These are phyloP conservation scores for Euwallacea similis DNA, from an alignment of 1,140 invertebrate genomes.

Conservation along the genomic window DNA sequence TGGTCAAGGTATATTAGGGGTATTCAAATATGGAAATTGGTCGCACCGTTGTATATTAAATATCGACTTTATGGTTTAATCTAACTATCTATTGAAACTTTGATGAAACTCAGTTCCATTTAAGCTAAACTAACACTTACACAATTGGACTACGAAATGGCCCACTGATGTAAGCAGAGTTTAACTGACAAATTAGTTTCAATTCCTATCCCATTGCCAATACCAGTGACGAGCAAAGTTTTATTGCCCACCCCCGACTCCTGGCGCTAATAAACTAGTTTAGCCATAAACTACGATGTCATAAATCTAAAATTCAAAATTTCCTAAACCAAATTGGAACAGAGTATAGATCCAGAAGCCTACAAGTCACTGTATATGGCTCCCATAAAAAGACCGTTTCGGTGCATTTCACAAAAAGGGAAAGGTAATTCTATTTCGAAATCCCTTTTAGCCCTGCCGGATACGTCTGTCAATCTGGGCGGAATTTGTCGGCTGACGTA, in stretches of 20 bases:
- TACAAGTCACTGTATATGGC: background rate
- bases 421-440: slow-evolving; percentile 13
- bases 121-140: too few relatives aligned
- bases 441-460: slow-evolving; percentile 1
- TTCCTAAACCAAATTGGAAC: too few relatives aligned
- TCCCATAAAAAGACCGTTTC: background rate
- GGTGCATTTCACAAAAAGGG: slow-evolving; percentile 7
- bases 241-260: too few relatives aligned
- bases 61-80: too few relatives aligned
- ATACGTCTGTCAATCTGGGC: slow-evolving; percentile 9
- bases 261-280: background rate
- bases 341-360: background rate
- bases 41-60: too few relatives aligned
- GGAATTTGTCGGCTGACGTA: background rate
- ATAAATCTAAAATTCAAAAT: too few relatives aligned
- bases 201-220: background rate
- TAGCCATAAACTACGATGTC: too few relatives aligned
- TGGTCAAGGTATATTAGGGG: too few relatives aligned
- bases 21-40: too few relatives aligned
- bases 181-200: background rate
- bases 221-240: background rate
- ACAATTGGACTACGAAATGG: background rate
- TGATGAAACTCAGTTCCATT: too few relatives aligned
- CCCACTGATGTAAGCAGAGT: background rate
- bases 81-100: too few relatives aligned